A percentile compares a stretch with the other conserved stretches of the same genome.
Evolutionary conservation across 2,797 vertebrate genomes (phyloP).

Genomic region (Falco naumanni): DNA sequence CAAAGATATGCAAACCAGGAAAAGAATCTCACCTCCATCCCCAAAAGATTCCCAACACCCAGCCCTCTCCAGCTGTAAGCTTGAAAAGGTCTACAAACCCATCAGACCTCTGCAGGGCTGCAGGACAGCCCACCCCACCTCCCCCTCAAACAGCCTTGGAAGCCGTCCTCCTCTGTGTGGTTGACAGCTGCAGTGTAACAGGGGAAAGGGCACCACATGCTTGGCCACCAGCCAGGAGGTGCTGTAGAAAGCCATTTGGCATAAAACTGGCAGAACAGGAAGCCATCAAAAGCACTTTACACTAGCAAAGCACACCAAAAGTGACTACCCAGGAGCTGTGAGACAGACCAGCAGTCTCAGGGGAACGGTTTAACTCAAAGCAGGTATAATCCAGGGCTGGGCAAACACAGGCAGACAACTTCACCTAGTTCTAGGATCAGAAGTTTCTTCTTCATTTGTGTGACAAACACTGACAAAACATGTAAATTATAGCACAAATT

Average conservation of each 20-base stretch:
- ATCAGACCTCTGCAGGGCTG: not conserved
- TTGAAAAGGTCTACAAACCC: not conserved
- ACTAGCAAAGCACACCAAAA: not conserved
- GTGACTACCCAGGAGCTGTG: accelerated
- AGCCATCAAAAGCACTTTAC: accelerated
- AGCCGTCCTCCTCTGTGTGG: accelerated
- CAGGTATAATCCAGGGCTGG: accelerated
- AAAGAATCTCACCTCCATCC: not conserved
- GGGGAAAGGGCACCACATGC: not conserved
- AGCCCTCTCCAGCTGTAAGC: not conserved
- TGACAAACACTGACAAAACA: not conserved
- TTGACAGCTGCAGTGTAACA: accelerated
- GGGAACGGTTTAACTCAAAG: not conserved
- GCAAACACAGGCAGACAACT: not conserved
- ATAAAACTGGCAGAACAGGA: not conserved
- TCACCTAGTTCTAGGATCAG: too few species aligned
- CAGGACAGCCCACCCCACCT: accelerated
- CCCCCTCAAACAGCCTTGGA: not conserved
- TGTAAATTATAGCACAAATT: accelerated
- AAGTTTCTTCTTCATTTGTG: not conserved
- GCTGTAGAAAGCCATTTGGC: not conserved
- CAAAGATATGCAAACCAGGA: not conserved
- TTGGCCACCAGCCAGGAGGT: not conserved
- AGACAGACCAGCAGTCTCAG: accelerated
- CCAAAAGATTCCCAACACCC: not conserved